Base-by-base conservation (phyloP, 1,140 invertebrate genomes). In the Drosophila murphyi region DNA sequence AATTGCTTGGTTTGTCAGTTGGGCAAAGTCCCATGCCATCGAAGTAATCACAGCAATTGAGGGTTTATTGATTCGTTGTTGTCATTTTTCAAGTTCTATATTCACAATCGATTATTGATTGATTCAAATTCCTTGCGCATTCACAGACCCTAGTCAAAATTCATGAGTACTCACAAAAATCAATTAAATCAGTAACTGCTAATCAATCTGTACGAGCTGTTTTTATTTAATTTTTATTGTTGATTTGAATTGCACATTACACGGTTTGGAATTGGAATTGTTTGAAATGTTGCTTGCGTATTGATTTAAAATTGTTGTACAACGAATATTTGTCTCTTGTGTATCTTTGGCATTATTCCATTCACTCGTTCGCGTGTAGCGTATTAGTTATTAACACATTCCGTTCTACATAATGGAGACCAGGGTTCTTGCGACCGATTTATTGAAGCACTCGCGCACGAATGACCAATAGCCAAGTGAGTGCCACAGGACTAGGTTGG, bases 21-120 rank as follows among this genome's bases (percentile, higher is more conserved):
- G 85, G 83, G 78, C 79, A 81, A 85, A 89, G 85, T 89, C 85
- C 72, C 85, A 89, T 80, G 85, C 85, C 81, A 78, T 80, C 70
- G 69, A 78, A 76, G 68, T 68, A 89, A 89, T 89, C 78, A 85
- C 80, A 85, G 80, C 85, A 78, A 89, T 80, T 74, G 85, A 89
- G 81, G 80, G 78, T 61, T 89, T 89, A 89, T 89, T 89, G 85
- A 89, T 89, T 88, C 41, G 72, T 20, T 55, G 59, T 67, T 63
- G 52, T 64, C 60, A 64, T 52, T 47, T 64, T 57, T 63, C 39
- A 59, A 63, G 56, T 60, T 64, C 28, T 41, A 39, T 60, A 71
- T 59, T 59, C 69, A 54, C 80, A 88, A 88, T 88, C 77, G 85
- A 88, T 88, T 88, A 88, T 88, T 89, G 83, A 89, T 89, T 86